A percentile compares a stretch with the other conserved stretches of the same genome.
Conservation (phyloP, 2,888 invertebrate genomes). For the Tetheella fluctuosa region DNA sequence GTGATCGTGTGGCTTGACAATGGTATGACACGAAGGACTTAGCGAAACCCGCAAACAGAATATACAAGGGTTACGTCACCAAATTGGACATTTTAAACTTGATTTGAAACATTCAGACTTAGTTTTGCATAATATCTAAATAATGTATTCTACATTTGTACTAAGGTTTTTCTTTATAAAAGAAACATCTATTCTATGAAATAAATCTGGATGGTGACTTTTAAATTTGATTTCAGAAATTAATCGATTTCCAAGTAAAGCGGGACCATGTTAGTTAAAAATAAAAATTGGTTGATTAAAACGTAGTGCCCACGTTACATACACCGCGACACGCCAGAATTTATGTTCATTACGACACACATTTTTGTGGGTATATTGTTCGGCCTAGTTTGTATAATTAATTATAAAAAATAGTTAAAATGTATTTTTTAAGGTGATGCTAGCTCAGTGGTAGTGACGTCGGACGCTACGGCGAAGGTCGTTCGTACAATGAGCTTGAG, state of each 20-base stretch:
- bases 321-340: slow-evolving; percentile 12
- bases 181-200: too few species aligned
- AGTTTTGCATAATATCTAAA: not conserved
- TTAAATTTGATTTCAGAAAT: too few species aligned
- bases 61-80: not conserved
- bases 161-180: not conserved
- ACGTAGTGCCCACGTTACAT: not conserved
- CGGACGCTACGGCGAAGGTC: too few species aligned
- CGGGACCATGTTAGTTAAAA: not conserved
- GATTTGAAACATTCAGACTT: too few species aligned
- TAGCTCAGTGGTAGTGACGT: too few species aligned
- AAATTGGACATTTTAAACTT: not conserved
- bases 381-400: not conserved
- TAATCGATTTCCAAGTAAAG: too few species aligned
- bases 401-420: too few species aligned
- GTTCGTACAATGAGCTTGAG: too few species aligned
- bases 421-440: too few species aligned
- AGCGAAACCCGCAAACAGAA: not conserved
- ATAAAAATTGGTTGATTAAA: not conserved
- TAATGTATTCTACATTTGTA: not conserved
- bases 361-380: not conserved
- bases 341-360: not conserved
- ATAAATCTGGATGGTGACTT: too few species aligned
- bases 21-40: slow-evolving; percentile 7
- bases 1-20: not conserved